Evolutionary conservation across 2,113 vertebrate species (phyloP).

Genomic region (Uria aalge): DNA sequence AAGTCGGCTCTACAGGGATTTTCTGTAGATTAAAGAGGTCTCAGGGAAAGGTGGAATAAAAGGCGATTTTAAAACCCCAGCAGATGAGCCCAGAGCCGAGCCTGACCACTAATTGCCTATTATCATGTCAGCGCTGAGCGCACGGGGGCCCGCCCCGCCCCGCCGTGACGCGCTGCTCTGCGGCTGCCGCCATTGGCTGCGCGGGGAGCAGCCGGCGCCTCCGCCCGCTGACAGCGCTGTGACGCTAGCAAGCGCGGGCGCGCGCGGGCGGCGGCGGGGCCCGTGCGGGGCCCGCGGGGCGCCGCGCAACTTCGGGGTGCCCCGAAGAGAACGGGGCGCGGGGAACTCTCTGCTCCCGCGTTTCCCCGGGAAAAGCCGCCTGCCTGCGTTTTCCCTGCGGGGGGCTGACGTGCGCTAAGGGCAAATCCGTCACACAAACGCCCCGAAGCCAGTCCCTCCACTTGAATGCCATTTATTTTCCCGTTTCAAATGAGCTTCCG

Average conservation of each 20-base stretch:
- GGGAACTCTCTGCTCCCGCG: neutral
- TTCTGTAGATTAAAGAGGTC: neutral
- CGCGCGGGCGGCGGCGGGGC: neutral
- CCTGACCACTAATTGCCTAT: neutral
- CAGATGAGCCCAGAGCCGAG: neutral
- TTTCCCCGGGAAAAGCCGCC: neutral
- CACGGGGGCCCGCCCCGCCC: neutral
- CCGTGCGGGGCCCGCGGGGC: neutral
- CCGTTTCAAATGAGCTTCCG: neutral
- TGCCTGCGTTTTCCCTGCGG: neutral
- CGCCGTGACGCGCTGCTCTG: neutral
- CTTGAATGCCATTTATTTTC: neutral
- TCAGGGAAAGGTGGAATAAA: neutral
- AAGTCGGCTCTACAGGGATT: neutral
- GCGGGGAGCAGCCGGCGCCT: neutral
- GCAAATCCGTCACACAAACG: neutral
- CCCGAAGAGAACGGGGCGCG: neutral
- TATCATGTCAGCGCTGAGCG: neutral
- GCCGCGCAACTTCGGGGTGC: neutral
- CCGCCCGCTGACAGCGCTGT: neutral
- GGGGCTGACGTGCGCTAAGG: neutral
- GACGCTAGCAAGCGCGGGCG: neutral
- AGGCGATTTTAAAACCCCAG: neutral
- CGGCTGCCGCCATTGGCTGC: neutral
- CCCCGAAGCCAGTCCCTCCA: neutral